A percentile compares a stretch with the other conserved stretches of the same genome.
Conservation (phyloP, 2,888 invertebrate species). For the Himalopsyche japonica region DNA sequence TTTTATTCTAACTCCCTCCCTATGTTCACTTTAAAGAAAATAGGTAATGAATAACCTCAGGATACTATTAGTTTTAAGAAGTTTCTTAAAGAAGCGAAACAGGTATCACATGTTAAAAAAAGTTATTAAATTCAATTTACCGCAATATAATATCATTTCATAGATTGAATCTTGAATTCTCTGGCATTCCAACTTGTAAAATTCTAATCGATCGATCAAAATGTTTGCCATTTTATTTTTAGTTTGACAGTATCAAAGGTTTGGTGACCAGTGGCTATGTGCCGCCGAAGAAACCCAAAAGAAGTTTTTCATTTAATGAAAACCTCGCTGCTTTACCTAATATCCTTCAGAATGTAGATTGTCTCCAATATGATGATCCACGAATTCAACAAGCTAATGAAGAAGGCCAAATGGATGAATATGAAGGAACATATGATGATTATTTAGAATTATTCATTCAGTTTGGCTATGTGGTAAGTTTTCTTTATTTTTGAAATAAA, state of each 20-base stretch:
- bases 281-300: constrained; percentile 4
- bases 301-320: constrained; percentile 27
- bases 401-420: constrained; percentile 70
- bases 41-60: too few species aligned
- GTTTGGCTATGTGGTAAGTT: constrained; percentile 72
- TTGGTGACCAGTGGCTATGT: constrained; percentile 4
- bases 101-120: too few species aligned
- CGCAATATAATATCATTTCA: background rate
- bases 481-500: background rate
- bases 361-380: constrained; percentile 53
- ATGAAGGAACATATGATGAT: constrained; percentile 76
- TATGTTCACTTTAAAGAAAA: too few species aligned
- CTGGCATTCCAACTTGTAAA: background rate
- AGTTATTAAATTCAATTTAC: too few species aligned
- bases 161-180: background rate
- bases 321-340: constrained; percentile 28
- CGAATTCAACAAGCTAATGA: constrained; percentile 54
- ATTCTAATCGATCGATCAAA: background rate
- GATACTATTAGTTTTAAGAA: too few species aligned
- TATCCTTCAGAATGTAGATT: constrained; percentile 46
- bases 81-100: too few species aligned
- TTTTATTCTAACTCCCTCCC: too few species aligned
- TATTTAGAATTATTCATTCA: constrained; percentile 79
- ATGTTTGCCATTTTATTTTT: constrained; percentile 2
- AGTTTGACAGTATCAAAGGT: constrained; percentile 32